These are phyloP conservation scores for Cataglyphis hispanica DNA, from an alignment of 1,140 invertebrate species.

Conservation along the genomic window DNA sequence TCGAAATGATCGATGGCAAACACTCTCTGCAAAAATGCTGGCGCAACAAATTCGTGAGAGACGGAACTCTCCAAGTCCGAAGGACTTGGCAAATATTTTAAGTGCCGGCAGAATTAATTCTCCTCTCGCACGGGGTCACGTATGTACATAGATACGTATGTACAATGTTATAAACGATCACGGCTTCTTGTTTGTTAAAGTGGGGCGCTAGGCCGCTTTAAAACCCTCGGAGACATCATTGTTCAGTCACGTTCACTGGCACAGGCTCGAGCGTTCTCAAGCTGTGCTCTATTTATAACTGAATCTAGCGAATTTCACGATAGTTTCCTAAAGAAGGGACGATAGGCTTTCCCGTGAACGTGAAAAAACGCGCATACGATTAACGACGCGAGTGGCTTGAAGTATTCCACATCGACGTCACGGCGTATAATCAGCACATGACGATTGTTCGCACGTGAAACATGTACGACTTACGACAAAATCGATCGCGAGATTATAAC, in stretches of 20 bases:
- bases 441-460: slow-evolving; percentile 3
- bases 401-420: neutral
- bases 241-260: slow-evolving; percentile 81
- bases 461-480: neutral
- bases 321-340: slow-evolving; percentile 29
- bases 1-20: too few species aligned
- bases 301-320: slow-evolving; percentile 51
- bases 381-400: neutral
- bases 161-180: slow-evolving; percentile 39
- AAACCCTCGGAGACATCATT: slow-evolving; percentile 78
- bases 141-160: slow-evolving; percentile 3
- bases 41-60: neutral
- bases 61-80: slow-evolving; percentile 23
- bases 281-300: slow-evolving; percentile 69
- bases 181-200: slow-evolving; percentile 71
- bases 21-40: slow-evolving; percentile 5
- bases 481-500: slow-evolving; percentile 3
- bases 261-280: slow-evolving; percentile 74
- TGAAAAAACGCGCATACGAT: slow-evolving; percentile 37
- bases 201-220: slow-evolving; percentile 49
- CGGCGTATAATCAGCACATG: slow-evolving; percentile 36
- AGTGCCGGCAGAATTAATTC: slow-evolving; percentile 58
- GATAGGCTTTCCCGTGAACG: slow-evolving; percentile 12
- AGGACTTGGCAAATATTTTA: slow-evolving; percentile 44
- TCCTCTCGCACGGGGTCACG: neutral